A percentile compares a stretch with the other conserved stretches of the same genome.
phyloP scores from a whole-genome alignment of 2,888 invertebrate genomes.

The Syritta pipiens region DNA sequence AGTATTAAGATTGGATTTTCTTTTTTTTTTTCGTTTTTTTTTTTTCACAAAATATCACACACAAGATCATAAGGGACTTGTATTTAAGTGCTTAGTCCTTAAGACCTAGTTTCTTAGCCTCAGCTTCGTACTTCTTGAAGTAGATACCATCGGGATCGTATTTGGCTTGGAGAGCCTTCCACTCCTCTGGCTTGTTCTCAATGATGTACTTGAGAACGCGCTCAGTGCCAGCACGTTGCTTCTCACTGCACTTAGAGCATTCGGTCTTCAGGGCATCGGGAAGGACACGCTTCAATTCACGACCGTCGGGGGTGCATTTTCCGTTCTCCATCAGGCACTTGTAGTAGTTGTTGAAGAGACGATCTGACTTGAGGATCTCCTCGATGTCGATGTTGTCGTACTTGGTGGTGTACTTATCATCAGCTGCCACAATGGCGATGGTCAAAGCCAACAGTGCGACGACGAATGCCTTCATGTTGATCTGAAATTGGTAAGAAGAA shows the following conservation, averaged over 20 bases:
- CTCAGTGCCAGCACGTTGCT: slow-evolving; percentile 83
- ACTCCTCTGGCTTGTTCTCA: slow-evolving; percentile 83
- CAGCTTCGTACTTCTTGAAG: slow-evolving; percentile 83
- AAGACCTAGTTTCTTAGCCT: slow-evolving; percentile 81
- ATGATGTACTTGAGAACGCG: slow-evolving; percentile 84
- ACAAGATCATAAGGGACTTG: slow-evolving; percentile 30
- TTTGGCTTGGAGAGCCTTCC: slow-evolving; percentile 84
- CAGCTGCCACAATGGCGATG: slow-evolving; percentile 78
- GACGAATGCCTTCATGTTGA: slow-evolving; percentile 79
- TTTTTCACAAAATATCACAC: slow-evolving; percentile 55
- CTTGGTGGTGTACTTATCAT: slow-evolving; percentile 82
- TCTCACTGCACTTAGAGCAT: slow-evolving; percentile 85
- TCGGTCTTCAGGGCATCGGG: slow-evolving; percentile 86
- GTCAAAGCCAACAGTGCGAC: slow-evolving; percentile 79
- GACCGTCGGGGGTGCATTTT: slow-evolving; percentile 85
- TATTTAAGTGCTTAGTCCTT: slow-evolving; percentile 71
- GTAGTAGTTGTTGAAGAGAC: slow-evolving; percentile 83
- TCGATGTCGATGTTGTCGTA: slow-evolving; percentile 85
- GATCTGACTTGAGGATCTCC: slow-evolving; percentile 83
- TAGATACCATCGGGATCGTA: slow-evolving; percentile 86
- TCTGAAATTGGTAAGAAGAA: slow-evolving; percentile 7
- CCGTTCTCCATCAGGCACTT: slow-evolving; percentile 84
- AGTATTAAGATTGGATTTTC: slow-evolving; percentile 33
- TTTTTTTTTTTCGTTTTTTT: slow-evolving; percentile 19
- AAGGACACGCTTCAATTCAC: slow-evolving; percentile 85